Conservation (phyloP, 2,113 vertebrate genomes). For the Chionodraco myersi region DNA sequence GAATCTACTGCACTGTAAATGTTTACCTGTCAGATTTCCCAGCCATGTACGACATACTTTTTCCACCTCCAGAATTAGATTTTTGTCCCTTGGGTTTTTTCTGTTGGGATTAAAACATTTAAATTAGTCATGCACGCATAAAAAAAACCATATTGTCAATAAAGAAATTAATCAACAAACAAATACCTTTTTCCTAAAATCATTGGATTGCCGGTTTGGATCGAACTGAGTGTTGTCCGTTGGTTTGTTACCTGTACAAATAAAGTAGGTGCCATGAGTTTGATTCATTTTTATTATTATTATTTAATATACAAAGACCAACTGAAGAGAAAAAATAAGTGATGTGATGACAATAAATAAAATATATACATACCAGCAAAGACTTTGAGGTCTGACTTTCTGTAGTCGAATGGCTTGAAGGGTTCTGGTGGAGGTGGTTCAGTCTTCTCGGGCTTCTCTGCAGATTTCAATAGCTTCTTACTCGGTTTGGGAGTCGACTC, state of each 20-base stretch:
- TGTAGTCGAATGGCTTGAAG: slow-evolving; percentile 95
- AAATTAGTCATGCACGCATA: background rate
- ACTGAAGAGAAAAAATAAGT: background rate
- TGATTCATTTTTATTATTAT: background rate
- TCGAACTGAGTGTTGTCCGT: slow-evolving; percentile 89
- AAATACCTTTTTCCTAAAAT: slow-evolving; percentile 80
- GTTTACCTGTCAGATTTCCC: slow-evolving; percentile 90
- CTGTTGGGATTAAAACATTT: slow-evolving; percentile 71
- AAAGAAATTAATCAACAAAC: background rate
- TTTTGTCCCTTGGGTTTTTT: slow-evolving; percentile 85
- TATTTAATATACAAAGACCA: background rate
- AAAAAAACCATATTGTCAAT: background rate
- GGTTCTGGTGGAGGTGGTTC: slow-evolving; percentile 56
- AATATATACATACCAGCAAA: slow-evolving; percentile 87
- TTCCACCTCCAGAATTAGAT: slow-evolving; percentile 80
- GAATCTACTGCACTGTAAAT: background rate
- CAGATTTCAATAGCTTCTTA: slow-evolving; percentile 85
- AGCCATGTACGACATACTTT: slow-evolving; percentile 91
- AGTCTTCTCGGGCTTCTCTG: slow-evolving; percentile 72
- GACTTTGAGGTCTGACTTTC: slow-evolving; percentile 89
- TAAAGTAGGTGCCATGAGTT: background rate
- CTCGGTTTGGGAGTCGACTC: slow-evolving; percentile 81
- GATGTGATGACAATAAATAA: background rate
- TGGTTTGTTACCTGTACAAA: slow-evolving; percentile 75
- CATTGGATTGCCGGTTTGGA: slow-evolving; percentile 83